These are phyloP conservation scores for Aphrophora alni DNA, from an alignment of 2,888 invertebrate genomes.

Conservation along the genomic window DNA sequence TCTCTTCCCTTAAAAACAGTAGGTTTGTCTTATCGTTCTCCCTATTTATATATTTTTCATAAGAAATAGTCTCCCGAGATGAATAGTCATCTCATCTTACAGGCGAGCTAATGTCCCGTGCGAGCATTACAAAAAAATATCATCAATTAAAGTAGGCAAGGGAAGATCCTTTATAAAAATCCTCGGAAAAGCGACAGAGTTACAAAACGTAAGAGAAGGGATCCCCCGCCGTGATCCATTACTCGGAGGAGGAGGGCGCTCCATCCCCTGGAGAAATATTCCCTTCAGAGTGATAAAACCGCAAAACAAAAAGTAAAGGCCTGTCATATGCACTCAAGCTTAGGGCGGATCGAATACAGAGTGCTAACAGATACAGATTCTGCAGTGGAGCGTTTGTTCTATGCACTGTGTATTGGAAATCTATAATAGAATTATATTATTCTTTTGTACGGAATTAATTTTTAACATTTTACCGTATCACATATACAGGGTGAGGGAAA, in stretches of 20 bases:
- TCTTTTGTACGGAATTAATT: no score
- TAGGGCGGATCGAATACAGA: not conserved
- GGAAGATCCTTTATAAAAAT: not conserved
- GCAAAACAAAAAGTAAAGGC: not conserved
- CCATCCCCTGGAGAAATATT: slow-evolving; percentile 6
- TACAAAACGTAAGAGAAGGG: not conserved
- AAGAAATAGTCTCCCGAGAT: not conserved
- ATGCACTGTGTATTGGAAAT: no score
- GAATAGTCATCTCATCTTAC: not conserved
- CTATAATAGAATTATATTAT: no score
- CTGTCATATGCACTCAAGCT: not conserved
- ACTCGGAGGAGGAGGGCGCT: not conserved
- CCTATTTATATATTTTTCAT: no score
- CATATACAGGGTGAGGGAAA: no score
- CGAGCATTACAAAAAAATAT: not conserved
- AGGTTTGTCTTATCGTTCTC: no score
- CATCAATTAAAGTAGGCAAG: not conserved
- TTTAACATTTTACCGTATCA: no score
- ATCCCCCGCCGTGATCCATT: slow-evolving; percentile 1
- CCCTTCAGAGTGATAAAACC: slow-evolving; percentile 6
- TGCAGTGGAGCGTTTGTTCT: no score
- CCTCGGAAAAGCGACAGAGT: not conserved
- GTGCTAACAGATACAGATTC: no score
- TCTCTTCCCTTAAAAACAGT: no score
- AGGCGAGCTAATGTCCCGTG: not conserved